Evolutionary conservation across 2,888 invertebrate species (phyloP).

Genomic region (Dasypolia templi): DNA sequence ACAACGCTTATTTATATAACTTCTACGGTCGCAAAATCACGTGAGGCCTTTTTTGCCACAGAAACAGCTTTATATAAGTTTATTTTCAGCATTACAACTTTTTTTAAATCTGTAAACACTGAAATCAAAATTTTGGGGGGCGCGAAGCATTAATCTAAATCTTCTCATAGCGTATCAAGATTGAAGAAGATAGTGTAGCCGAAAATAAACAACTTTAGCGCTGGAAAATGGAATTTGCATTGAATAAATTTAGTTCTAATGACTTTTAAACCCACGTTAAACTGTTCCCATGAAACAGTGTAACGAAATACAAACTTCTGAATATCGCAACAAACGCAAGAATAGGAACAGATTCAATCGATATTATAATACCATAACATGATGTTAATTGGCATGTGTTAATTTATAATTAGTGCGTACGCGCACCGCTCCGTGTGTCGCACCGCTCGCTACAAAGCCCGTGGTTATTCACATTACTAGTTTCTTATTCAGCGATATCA

Average conservation of each 20-base stretch:
- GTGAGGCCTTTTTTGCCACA: conserved; percentile 24
- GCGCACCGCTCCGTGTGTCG: conserved; percentile 49
- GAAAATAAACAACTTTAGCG: conserved; percentile 54
- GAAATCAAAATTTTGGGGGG: conserved; percentile 21
- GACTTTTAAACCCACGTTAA: conserved; percentile 40
- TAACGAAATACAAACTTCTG: conserved; percentile 23
- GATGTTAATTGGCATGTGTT: conserved; percentile 37
- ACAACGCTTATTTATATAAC: conserved; percentile 29
- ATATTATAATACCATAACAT: conserved; percentile 11
- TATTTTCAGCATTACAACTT: conserved; percentile 29
- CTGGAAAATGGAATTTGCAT: conserved; percentile 49
- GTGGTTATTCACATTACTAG: conserved; percentile 56
- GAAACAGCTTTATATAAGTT: conserved; percentile 33
- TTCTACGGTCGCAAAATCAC: conserved; percentile 8
- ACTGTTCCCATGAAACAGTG: conserved; percentile 29
- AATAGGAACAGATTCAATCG: conserved; percentile 12
- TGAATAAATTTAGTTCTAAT: conserved; percentile 53
- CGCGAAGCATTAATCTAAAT: conserved; percentile 43
- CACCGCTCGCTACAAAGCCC: conserved; percentile 57
- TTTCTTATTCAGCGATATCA: conserved; percentile 66
- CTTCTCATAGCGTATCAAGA: conserved; percentile 33
- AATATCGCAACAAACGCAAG: conserved; percentile 21
- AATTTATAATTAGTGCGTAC: conserved; percentile 24
- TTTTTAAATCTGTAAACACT: conserved; percentile 3
- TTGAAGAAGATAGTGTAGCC: conserved; percentile 48